Base-by-base conservation (phyloP, 2,797 vertebrate species). In the Aratinga solstitialis region DNA sequence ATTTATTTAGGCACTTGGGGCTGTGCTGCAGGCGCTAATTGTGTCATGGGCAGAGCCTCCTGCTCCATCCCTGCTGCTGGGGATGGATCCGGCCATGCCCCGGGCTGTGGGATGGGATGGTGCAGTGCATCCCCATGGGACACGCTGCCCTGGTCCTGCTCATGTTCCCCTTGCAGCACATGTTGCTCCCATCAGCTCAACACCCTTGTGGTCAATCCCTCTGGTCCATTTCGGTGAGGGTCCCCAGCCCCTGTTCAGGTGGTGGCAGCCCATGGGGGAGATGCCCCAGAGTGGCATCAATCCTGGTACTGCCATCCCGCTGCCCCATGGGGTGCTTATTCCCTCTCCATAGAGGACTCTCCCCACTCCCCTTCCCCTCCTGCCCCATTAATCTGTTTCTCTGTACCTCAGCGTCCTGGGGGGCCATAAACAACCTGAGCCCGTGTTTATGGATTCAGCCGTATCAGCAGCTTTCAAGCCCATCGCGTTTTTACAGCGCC, bases 381-480 rank as follows among this genome's bases (percentile, higher is more conserved):
- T 24, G 89, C 83, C 76, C 92, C 95, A 79, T 97, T 84, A 96
- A 97, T 98, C 97, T 73, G 89, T 73, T 85, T 85, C 54, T 7
- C 47, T 36, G 19, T 84, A 76, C 96, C 97, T 91, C 16, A 5
- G 16, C 5, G 0, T 88, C 95, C 94, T 11, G 3, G 82, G 50
- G 40, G 5, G 26, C 84, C 29, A 84, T 98, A 97, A 98, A 97
- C 96, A 93, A 91, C 85, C 68, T 22, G 94, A 71, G 96, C 89
- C 77, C 43, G 2, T 89, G 94, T 96, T 98, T 97, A 98, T 98
- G 97, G 97, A 96, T 98, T 97, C 97, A 84, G 97, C 98, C 97
- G 71, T 96, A 97, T 98, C 98, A 97, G 98, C 98, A 97, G 97
- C 98, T 98, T 97, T 96, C 95, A 72, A 81, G 92, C 90, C 42